Conservation (phyloP, 1,140 invertebrate genomes). For the Lepidostoma basale region DNA sequence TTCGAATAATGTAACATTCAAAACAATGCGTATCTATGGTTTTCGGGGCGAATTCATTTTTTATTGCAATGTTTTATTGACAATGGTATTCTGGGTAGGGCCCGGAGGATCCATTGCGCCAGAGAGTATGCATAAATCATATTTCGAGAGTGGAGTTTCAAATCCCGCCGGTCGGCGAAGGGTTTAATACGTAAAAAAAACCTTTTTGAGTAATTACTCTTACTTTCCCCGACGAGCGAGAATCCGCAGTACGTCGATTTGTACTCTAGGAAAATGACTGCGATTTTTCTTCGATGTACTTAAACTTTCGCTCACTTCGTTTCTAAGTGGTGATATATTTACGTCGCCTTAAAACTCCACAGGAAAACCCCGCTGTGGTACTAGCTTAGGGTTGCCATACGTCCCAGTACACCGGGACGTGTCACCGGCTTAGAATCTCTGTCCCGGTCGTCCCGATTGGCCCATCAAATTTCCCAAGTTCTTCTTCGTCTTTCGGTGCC, state of each 20-base stretch:
- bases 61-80: constrained; percentile 1
- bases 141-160: not conserved
- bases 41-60: too few relatives aligned
- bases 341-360: not conserved
- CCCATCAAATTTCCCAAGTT: not conserved
- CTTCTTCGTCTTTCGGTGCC: not conserved
- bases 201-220: constrained; percentile 27
- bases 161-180: not conserved
- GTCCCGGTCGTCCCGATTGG: not conserved
- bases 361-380: too few relatives aligned
- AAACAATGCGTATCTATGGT: too few relatives aligned
- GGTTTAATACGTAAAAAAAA: constrained; percentile 15
- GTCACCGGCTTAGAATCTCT: not conserved
- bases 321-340: constrained; percentile 29
- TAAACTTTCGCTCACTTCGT: constrained; percentile 19
- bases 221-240: not conserved
- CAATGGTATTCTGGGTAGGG: not conserved
- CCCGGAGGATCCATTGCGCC: not conserved
- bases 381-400: too few relatives aligned
- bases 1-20: too few relatives aligned
- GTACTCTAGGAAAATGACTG: constrained; percentile 23
- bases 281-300: constrained; percentile 17
- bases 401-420: too few relatives aligned
- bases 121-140: constrained; percentile 5
- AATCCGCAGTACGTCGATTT: constrained; percentile 21